A percentile compares a stretch with the other conserved stretches of the same genome.
Evolutionary conservation across 2,113 vertebrate species (phyloP).

Genomic region (Trachemys scripta): DNA sequence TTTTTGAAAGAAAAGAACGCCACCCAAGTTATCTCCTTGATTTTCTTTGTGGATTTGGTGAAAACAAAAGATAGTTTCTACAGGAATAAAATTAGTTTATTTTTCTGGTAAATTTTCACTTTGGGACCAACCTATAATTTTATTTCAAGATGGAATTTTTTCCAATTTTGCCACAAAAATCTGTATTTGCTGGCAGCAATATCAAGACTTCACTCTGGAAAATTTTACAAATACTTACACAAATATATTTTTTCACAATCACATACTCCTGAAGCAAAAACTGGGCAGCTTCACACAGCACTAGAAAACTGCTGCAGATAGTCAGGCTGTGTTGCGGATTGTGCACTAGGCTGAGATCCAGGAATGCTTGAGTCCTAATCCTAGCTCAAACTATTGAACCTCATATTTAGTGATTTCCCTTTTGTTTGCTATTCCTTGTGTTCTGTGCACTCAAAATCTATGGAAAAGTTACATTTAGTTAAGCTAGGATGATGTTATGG

Average conservation of each 20-base stretch:
- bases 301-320: slow-evolving; percentile 60
- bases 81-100: not conserved
- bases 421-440: slow-evolving; percentile 1
- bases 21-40: not conserved
- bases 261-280: slow-evolving; percentile 55
- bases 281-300: slow-evolving; percentile 38
- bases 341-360: slow-evolving; percentile 69
- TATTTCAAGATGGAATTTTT: not conserved
- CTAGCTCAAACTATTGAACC: slow-evolving; percentile 33
- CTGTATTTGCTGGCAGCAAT: slow-evolving; percentile 37
- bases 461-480: slow-evolving; percentile 12
- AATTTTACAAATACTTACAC: slow-evolving; percentile 57
- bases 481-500: not conserved
- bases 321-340: slow-evolving; percentile 65
- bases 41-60: slow-evolving; percentile 12
- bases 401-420: not conserved
- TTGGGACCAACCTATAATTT: slow-evolving; percentile 34
- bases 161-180: slow-evolving; percentile 20
- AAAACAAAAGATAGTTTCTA: not conserved
- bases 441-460: not conserved
- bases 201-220: slow-evolving; percentile 42
- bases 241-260: slow-evolving; percentile 63
- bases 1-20: not conserved
- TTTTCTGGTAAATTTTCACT: not conserved
- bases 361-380: slow-evolving; percentile 62